Evolutionary conservation across 2,113 vertebrate species (phyloP).

Genomic region (Meriones unguiculatus): DNA sequence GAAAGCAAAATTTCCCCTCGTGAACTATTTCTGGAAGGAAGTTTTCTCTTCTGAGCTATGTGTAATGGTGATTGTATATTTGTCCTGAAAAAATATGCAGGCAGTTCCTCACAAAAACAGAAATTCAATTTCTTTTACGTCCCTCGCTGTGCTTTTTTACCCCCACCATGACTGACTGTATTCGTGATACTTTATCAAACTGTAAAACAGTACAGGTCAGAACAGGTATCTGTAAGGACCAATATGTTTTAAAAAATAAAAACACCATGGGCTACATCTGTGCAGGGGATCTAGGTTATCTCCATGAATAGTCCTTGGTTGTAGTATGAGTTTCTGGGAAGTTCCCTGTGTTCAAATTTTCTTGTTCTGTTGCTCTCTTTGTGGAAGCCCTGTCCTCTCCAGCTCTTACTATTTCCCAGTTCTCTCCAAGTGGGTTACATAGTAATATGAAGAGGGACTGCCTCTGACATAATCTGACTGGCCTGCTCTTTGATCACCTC

Average conservation of each 20-base stretch:
- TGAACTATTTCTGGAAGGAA: not conserved
- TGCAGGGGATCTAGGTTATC: too few relatives aligned
- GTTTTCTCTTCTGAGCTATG: not conserved
- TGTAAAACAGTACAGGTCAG: not conserved
- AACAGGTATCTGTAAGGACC: not conserved
- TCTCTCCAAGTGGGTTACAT: too few relatives aligned
- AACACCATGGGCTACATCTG: too few relatives aligned
- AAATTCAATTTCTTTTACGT: conserved; percentile 4
- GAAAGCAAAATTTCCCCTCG: not conserved
- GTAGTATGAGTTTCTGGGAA: too few relatives aligned
- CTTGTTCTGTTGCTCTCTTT: too few relatives aligned
- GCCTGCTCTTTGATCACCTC: too few relatives aligned
- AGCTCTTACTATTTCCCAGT: too few relatives aligned
- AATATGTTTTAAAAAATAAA: not conserved
- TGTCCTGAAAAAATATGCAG: not conserved
- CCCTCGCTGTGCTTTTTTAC: not conserved
- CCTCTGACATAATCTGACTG: too few relatives aligned
- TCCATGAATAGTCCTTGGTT: too few relatives aligned
- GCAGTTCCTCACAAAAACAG: not conserved
- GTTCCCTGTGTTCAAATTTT: too few relatives aligned
- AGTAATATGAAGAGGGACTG: too few relatives aligned
- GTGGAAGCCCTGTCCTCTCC: too few relatives aligned
- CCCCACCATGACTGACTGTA: not conserved
- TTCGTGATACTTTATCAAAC: not conserved
- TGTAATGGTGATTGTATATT: not conserved